phyloP scores from a whole-genome alignment of 2,113 vertebrate genomes.

The Mystacornis crossleyi region DNA sequence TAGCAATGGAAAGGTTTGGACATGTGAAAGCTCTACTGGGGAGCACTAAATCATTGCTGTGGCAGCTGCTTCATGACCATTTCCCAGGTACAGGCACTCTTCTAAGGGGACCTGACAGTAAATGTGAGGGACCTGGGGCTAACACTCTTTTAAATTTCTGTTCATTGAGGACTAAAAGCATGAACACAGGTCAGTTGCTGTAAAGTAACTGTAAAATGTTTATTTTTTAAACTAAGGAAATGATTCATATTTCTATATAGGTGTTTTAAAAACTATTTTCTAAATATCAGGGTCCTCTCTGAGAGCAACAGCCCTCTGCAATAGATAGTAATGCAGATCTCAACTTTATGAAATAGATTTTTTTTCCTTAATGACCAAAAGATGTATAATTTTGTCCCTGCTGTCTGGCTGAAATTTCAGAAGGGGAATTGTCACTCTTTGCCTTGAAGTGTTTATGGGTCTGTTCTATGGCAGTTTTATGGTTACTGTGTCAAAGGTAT shows the following conservation, averaged over 20 bases:
- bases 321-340: not conserved
- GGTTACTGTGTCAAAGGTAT: not conserved
- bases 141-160: not conserved
- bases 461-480: not conserved
- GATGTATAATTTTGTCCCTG: not conserved
- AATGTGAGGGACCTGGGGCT: not conserved
- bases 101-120: not conserved
- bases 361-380: not conserved
- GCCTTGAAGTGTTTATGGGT: not conserved
- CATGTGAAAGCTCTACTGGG: not conserved
- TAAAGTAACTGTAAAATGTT: not conserved
- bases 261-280: not conserved
- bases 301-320: not conserved
- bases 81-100: not conserved
- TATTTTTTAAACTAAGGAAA: not conserved
- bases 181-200: not conserved
- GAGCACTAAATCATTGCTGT: not conserved
- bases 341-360: not conserved
- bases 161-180: not conserved
- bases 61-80: not conserved
- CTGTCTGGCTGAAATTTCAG: not conserved
- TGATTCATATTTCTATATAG: accelerated
- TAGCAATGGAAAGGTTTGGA: not conserved
- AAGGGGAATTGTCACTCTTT: not conserved
- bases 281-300: not conserved